A percentile compares a stretch with the other conserved stretches of the same genome.
Conservation (phyloP, 2,797 vertebrate species). For the Tragelaphus eurycerus region DNA sequence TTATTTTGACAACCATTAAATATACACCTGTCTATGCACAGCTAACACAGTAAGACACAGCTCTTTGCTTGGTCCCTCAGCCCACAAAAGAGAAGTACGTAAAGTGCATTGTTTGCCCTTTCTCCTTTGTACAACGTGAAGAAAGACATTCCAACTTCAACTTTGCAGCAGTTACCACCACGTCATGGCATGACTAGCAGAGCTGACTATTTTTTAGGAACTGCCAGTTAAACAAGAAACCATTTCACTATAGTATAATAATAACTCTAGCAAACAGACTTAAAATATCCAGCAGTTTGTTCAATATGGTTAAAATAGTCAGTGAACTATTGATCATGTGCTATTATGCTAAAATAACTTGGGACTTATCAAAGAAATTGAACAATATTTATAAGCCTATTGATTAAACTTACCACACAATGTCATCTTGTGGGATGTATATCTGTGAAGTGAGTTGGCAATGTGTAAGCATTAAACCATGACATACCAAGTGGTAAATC, state of each 20-base stretch:
- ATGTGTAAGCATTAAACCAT: neutral
- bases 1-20: neutral
- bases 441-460: neutral
- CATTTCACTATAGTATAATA: neutral
- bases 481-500: neutral
- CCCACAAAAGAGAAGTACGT: neutral
- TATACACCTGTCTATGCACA: neutral
- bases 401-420: neutral
- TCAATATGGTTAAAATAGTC: slow-evolving; percentile 13
- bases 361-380: neutral
- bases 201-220: neutral
- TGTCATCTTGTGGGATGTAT: neutral
- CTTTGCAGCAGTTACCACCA: neutral
- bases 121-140: neutral
- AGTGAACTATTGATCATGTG: slow-evolving; percentile 23
- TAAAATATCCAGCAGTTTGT: neutral
- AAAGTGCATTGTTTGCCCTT: neutral
- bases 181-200: neutral
- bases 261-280: neutral
- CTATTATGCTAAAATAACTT: neutral
- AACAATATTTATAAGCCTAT: neutral
- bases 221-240: neutral
- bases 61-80: neutral
- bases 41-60: neutral
- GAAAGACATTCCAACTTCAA: neutral